Percentiles rank a stretch among this genome's conserved stretches.
phyloP scores from a whole-genome alignment of 2,113 vertebrate species.

The Aleadryas rufinucha region DNA sequence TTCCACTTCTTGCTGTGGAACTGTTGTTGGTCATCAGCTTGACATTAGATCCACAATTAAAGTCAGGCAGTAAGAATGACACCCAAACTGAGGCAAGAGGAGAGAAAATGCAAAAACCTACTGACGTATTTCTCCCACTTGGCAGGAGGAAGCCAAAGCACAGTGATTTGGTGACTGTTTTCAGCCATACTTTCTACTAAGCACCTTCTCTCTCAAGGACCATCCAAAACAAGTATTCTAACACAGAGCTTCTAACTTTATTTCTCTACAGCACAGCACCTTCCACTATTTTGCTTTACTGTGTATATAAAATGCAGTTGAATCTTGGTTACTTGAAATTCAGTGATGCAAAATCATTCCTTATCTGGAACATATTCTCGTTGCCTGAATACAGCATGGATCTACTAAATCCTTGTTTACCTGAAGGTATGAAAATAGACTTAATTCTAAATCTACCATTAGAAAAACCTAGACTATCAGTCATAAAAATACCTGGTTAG shows the following conservation, averaged over 20 bases:
- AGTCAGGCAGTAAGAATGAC: not conserved
- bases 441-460: not conserved
- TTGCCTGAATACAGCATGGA: not conserved
- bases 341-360: not conserved
- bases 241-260: not conserved
- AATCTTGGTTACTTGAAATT: not conserved
- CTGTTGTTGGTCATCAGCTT: not conserved
- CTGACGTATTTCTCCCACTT: not conserved
- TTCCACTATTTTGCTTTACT: not conserved
- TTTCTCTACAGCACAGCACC: not conserved
- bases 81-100: not conserved
- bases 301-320: not conserved
- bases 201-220: not conserved
- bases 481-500: not conserved
- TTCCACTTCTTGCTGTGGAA: not conserved
- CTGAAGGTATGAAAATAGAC: not conserved
- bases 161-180: not conserved
- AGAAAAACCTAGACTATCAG: not conserved
- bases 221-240: not conserved
- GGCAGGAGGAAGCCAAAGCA: not conserved
- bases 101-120: not conserved
- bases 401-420: not conserved
- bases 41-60: not conserved
- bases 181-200: not conserved
- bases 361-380: not conserved